Evolutionary conservation across 2,113 vertebrate species (phyloP).

Genomic region (Pterocles gutturalis): DNA sequence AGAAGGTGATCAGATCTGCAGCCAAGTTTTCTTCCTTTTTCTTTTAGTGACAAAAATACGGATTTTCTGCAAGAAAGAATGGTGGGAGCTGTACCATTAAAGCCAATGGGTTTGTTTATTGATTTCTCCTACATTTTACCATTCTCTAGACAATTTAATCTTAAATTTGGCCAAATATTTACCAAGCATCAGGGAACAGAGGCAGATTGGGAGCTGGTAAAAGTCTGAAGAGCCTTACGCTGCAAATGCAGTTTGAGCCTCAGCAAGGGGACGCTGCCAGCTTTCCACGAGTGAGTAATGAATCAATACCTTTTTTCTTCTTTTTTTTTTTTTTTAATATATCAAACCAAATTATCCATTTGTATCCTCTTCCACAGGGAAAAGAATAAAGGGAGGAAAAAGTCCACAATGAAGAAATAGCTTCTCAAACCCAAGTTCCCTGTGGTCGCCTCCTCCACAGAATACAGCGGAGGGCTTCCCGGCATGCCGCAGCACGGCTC

Average conservation of each 20-base stretch:
- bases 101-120: background rate
- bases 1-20: background rate
- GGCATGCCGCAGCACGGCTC: rapidly evolving
- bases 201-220: background rate
- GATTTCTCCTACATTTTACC: background rate
- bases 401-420: background rate
- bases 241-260: background rate
- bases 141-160: background rate
- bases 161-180: background rate
- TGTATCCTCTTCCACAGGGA: background rate
- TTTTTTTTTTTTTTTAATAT: background rate
- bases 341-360: background rate
- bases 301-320: background rate
- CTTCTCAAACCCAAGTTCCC: background rate
- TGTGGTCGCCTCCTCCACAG: rapidly evolving
- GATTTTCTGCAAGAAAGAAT: background rate
- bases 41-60: background rate
- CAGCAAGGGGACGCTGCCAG: background rate
- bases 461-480: background rate
- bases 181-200: background rate
- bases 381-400: background rate
- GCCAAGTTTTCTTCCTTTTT: background rate
- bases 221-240: background rate
- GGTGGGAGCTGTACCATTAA: background rate
- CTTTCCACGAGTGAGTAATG: background rate